Conservation (phyloP, 2,888 invertebrate species). For the Drosophila helvetica region DNA sequence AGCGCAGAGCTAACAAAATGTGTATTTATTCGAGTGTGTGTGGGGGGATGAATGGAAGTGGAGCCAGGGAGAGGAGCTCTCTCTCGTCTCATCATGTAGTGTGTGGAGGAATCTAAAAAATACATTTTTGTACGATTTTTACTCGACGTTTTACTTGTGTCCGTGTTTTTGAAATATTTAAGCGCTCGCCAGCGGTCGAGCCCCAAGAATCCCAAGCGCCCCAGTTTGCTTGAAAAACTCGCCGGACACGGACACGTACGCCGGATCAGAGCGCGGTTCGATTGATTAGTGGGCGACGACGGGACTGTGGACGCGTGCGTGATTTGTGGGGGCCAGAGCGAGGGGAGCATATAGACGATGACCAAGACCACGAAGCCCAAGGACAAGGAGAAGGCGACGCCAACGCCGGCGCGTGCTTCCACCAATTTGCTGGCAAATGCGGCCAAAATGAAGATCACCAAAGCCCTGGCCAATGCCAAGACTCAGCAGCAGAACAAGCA, state of each 20-base stretch:
- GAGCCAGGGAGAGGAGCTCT: constrained; percentile 30
- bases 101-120: constrained; percentile 34
- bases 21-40: constrained; percentile 52
- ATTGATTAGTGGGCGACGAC: constrained; percentile 5
- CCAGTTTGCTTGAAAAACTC: constrained; percentile 79
- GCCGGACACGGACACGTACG: constrained; percentile 73
- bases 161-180: constrained; percentile 66
- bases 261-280: constrained; percentile 50
- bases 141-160: constrained; percentile 40
- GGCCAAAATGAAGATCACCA: constrained; percentile 80
- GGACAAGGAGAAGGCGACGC: constrained; percentile 55
- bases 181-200: constrained; percentile 43
- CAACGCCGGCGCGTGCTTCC: constrained; percentile 17
- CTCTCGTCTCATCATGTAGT: constrained; percentile 20
- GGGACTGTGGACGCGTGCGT: background rate
- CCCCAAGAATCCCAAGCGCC: constrained; percentile 22
- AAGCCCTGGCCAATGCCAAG: constrained; percentile 71
- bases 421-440: constrained; percentile 72
- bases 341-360: constrained; percentile 39
- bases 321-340: background rate
- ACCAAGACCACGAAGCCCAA: constrained; percentile 68
- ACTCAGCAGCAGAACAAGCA: constrained; percentile 43
- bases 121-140: constrained; percentile 55
- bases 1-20: constrained; percentile 58
- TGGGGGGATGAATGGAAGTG: constrained; percentile 10